Conservation (phyloP, 2,113 vertebrate genomes). For the Grammomys dolichurus region DNA sequence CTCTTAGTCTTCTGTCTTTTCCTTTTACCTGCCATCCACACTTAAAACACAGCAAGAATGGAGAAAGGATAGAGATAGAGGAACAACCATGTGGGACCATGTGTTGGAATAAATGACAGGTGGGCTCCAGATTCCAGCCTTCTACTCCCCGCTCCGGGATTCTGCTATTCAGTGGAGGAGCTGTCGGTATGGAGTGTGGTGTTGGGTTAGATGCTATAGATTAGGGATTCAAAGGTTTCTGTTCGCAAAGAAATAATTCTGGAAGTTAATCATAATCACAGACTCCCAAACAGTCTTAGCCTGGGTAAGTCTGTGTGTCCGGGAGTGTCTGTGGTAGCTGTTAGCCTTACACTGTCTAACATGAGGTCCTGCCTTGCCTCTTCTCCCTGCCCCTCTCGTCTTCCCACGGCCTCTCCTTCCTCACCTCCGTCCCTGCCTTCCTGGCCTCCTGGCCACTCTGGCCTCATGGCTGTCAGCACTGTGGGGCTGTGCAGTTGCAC, state of each 20-base stretch:
- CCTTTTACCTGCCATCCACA: constrained; percentile 31
- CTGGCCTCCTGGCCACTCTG: background rate
- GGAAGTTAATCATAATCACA: constrained; percentile 26
- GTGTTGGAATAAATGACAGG: background rate
- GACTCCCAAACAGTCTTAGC: constrained; percentile 1
- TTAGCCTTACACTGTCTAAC: background rate
- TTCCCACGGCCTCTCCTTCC: background rate
- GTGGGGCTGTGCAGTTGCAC: constrained; percentile 11
- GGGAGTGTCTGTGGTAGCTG: constrained; percentile 1
- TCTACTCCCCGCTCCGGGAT: background rate
- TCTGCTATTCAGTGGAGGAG: background rate
- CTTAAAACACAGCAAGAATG: constrained; percentile 55
- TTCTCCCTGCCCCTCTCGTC: background rate
- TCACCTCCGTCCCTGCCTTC: background rate
- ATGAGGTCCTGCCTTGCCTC: background rate
- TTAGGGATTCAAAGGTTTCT: background rate
- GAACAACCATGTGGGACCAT: constrained; percentile 10
- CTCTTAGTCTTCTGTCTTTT: constrained; percentile 28
- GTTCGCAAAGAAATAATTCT: constrained; percentile 11
- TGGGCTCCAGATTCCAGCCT: background rate
- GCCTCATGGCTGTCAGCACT: background rate
- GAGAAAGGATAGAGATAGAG: background rate
- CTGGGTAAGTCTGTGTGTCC: constrained; percentile 25
- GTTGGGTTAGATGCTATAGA: background rate
- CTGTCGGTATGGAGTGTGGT: background rate